Evolutionary conservation across 1,140 invertebrate species (phyloP).

Genomic region (Epicauta chinensis): DNA sequence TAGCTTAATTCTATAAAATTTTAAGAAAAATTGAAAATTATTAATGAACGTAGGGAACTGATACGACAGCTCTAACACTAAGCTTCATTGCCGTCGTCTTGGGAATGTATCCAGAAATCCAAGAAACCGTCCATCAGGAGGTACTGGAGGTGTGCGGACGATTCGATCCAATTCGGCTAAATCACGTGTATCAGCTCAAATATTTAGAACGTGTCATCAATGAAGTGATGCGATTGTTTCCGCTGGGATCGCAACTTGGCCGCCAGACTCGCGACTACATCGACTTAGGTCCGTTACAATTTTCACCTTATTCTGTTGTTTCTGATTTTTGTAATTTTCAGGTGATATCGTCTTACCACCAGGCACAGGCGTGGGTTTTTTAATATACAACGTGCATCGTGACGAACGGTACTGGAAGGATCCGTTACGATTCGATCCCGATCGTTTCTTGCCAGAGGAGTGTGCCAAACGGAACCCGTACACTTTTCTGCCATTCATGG

Average conservation of each 20-base stretch:
- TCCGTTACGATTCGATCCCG: constrained; percentile 59
- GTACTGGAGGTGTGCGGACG: not conserved
- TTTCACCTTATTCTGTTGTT: not conserved
- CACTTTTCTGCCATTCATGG: constrained; percentile 1
- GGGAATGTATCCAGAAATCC: not conserved
- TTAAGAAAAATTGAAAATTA: no score
- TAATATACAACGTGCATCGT: constrained; percentile 39
- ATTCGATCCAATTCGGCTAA: not conserved
- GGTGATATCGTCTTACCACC: not conserved
- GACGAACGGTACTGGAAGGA: constrained; percentile 50
- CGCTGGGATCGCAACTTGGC: not conserved
- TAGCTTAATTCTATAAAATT: no score
- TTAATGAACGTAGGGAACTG: no score
- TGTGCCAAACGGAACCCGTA: constrained; percentile 38
- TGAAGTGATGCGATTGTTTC: not conserved
- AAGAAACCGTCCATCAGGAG: not conserved
- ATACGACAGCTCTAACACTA: not conserved
- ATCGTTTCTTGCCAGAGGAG: constrained; percentile 55
- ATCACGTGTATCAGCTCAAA: not conserved
- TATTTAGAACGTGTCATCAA: not conserved
- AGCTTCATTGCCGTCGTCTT: not conserved
- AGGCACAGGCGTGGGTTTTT: not conserved
- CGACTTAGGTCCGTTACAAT: not conserved
- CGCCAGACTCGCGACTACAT: not conserved
- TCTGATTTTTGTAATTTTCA: not conserved